Percentiles rank a stretch among this genome's conserved stretches.
These are phyloP conservation scores for Novumbra hubbsi DNA, from an alignment of 2,797 vertebrate genomes.

Conservation along the genomic window DNA sequence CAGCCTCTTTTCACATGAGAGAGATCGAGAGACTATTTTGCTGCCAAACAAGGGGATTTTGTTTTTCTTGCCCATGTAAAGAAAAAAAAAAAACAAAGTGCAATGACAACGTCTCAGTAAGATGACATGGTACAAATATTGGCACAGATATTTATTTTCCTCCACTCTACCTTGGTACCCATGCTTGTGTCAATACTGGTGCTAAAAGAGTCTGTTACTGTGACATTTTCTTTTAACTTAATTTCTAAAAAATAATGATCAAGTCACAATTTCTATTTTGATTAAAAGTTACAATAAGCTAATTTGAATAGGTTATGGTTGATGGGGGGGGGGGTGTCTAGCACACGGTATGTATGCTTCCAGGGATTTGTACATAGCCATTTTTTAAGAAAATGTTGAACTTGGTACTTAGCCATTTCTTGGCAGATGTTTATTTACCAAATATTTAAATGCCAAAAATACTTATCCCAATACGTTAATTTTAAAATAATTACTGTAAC, in stretches of 20 bases:
- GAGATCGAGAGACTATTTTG: slow-evolving; percentile 34
- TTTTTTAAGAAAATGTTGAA: slow-evolving; percentile 40
- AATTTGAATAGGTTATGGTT: slow-evolving; percentile 8
- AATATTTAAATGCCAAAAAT: slow-evolving; percentile 80
- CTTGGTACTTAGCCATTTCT: slow-evolving; percentile 60
- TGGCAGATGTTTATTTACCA: slow-evolving; percentile 68
- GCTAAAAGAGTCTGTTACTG: slow-evolving; percentile 49
- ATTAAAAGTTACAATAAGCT: slow-evolving; percentile 29
- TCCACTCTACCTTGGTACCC: slow-evolving; percentile 12
- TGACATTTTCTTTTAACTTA: slow-evolving; percentile 42
- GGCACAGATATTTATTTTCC: slow-evolving; percentile 62
- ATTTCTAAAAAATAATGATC: slow-evolving; percentile 37
- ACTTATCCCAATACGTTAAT: slow-evolving; percentile 16
- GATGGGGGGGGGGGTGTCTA: slow-evolving; percentile 16
- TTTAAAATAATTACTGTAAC: slow-evolving; percentile 46
- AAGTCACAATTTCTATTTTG: slow-evolving; percentile 36
- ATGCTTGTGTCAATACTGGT: slow-evolving; percentile 30
- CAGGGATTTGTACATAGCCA: slow-evolving; percentile 68
- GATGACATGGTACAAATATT: slow-evolving; percentile 39
- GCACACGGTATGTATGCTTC: slow-evolving; percentile 46
- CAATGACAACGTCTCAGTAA: slow-evolving; percentile 29
- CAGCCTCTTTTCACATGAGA: slow-evolving; percentile 7
- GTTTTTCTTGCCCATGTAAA: slow-evolving; percentile 11
- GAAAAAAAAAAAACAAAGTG: slow-evolving; percentile 40
- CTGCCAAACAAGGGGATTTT: slow-evolving; percentile 24